A percentile compares a stretch with the other conserved stretches of the same genome.
Evolutionary conservation across 2,797 vertebrate species (phyloP).

Genomic region (Pristis pectinata): DNA sequence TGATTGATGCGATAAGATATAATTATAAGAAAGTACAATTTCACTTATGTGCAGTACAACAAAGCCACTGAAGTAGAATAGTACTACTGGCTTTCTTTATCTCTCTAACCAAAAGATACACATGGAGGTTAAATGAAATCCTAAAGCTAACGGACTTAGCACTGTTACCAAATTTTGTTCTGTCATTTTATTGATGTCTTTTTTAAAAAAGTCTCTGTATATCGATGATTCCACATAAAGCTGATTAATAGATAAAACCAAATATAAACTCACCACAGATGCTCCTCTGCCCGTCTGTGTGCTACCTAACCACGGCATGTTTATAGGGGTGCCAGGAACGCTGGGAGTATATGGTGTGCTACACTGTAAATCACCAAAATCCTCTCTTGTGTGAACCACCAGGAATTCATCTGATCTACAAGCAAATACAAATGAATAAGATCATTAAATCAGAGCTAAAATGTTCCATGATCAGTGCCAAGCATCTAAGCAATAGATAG

Average conservation of each 20-base stretch:
- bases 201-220: too few relatives aligned
- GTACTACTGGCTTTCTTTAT: neutral
- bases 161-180: neutral
- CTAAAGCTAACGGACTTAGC: neutral
- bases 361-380: conserved; percentile 75
- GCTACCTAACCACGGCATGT: conserved; percentile 93
- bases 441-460: conserved; percentile 27
- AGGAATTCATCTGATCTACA: conserved; percentile 81
- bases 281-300: conserved; percentile 91
- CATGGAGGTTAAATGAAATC: neutral
- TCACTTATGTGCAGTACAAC: neutral
- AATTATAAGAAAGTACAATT: neutral
- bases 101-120: neutral
- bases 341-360: conserved; percentile 93
- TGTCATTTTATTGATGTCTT: neutral
- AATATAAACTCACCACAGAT: conserved; percentile 71
- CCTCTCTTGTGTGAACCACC: conserved; percentile 83
- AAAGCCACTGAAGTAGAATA: neutral
- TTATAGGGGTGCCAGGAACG: conserved; percentile 89
- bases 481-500: neutral
- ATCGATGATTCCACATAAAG: neutral
- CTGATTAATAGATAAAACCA: neutral
- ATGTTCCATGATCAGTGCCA: neutral
- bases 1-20: neutral
- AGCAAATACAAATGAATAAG: conserved; percentile 42